Percentiles rank a stretch among this genome's conserved stretches.
Evolutionary conservation across 1,140 invertebrate species (phyloP).

Genomic region (Chelonus insularis): DNA sequence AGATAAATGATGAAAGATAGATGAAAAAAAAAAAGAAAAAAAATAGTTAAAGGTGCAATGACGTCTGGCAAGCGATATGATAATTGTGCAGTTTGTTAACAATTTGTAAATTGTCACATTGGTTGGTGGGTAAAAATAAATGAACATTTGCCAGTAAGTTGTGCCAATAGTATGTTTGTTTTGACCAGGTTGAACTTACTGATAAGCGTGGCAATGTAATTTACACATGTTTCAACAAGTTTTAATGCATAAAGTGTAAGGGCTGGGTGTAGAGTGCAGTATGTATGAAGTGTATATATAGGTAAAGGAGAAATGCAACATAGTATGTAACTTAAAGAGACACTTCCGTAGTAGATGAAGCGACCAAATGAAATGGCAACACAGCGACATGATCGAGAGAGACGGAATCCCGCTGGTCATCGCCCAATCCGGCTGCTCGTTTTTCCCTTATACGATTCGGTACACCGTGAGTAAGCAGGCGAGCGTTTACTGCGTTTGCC

Average conservation of each 20-base stretch:
- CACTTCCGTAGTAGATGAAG: constrained; percentile 8
- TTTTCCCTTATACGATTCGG: constrained; percentile 55
- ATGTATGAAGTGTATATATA: neutral
- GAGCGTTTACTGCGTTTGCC: constrained; percentile 20
- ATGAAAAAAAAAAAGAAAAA: too few species aligned
- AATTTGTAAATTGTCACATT: neutral
- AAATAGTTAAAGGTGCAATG: neutral
- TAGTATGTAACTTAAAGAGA: neutral
- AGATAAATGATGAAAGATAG: too few species aligned
- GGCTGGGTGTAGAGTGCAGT: neutral
- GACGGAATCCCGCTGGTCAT: constrained; percentile 50
- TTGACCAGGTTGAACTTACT: neutral
- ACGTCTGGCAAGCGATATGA: neutral
- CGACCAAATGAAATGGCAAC: constrained; percentile 7
- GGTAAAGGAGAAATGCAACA: neutral
- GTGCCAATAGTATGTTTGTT: constrained; percentile 7
- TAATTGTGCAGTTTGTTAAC: neutral
- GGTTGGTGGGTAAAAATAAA: neutral
- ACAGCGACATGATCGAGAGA: constrained; percentile 26
- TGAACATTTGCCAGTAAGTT: neutral
- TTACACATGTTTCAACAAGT: constrained; percentile 1
- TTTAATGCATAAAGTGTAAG: neutral
- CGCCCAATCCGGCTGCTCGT: constrained; percentile 46
- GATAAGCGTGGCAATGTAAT: neutral
- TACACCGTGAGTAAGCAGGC: constrained; percentile 40